phyloP scores from a whole-genome alignment of 2,797 vertebrate species.

The Buphagus erythrorhynchus region DNA sequence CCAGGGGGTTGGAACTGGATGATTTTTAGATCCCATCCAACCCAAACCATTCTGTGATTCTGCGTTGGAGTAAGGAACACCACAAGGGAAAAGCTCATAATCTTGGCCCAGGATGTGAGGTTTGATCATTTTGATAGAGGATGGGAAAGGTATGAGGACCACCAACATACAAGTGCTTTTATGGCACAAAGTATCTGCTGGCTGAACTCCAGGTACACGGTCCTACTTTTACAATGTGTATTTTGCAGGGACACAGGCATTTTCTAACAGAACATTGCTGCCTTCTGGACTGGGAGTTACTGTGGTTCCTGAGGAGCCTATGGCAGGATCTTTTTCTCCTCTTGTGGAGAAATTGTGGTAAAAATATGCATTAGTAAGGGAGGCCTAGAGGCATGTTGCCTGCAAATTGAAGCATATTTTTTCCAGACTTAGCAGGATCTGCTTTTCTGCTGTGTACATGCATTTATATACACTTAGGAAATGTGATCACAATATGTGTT shows the following conservation, averaged over 20 bases:
- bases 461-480: neutral
- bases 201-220: neutral
- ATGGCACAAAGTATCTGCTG: neutral
- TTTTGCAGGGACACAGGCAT: neutral
- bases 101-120: neutral
- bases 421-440: neutral
- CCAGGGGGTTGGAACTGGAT: neutral
- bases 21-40: neutral
- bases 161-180: neutral
- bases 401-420: neutral
- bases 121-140: neutral
- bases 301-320: neutral
- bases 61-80: accelerated
- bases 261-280: neutral
- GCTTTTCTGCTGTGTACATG: neutral
- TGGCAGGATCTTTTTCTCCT: neutral
- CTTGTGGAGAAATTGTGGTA: neutral
- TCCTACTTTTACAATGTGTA: neutral
- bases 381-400: neutral
- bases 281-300: neutral
- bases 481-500: neutral
- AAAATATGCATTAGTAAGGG: neutral
- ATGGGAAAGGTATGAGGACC: neutral
- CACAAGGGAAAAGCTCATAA: neutral
- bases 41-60: neutral